Base-by-base conservation (phyloP, 2,888 invertebrate genomes). In the Agrilus mali region DNA sequence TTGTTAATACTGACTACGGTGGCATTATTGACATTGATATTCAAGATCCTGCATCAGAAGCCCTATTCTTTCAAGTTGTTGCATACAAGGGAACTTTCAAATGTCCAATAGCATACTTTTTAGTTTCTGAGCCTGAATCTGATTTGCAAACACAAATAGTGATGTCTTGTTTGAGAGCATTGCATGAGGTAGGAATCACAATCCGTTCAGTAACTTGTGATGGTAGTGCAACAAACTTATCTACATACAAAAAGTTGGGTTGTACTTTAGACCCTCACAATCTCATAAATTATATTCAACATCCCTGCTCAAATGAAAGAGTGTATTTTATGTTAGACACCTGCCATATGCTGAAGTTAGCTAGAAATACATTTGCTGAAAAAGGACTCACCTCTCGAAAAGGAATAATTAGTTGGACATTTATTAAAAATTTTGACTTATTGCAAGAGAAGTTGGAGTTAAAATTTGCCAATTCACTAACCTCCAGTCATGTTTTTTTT, bases 81-180 rank as follows among this genome's bases (percentile, higher is more conserved):
- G 40, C 33, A 32, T 46, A 49, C 31, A 42, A 37, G 27, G 38
- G 40, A 8, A 45, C 45, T 7, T 48, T 48, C 33, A 52, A 50
- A 46, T 53, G 50, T 20, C 52, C 50, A 16, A 45, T 52, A 7
- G 52, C 45, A n/a, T 52, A 51, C 36, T 52, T 52, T 44, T 45
- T 51, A 15, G 51, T 31, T 37, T 49, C 51, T 37, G 49, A 52
- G 37, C 33, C 34, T 22, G 42, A 48, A 47, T 45, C 48, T 16
- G 16, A 47, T 36, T 8, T 51, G 16, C 48, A 43, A 47, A 33
- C 47, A 8, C 47, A 48, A 22, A n/a, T 50, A 33, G 45, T 52
- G 35, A 46, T 14, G 7, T 14, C 31, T n/a, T 43, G 39, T 27
- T 17, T 53, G 34, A 43, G 41, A 37, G 48, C 42, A 31, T 40